These are phyloP conservation scores for Gobiocypris rarus DNA, from an alignment of 2,113 vertebrate species.

Conservation along the genomic window DNA sequence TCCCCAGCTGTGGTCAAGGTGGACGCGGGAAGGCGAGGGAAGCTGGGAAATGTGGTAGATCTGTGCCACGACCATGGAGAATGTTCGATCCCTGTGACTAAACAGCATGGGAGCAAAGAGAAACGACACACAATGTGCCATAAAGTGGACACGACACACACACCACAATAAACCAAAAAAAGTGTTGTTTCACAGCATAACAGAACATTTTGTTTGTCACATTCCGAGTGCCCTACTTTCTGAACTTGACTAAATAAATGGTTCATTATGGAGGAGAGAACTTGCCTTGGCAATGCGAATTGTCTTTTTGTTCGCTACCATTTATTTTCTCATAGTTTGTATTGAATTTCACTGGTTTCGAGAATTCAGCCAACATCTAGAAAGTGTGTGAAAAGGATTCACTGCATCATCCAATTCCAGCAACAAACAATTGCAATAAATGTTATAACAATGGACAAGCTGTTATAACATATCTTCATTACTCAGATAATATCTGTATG, in stretches of 20 bases:
- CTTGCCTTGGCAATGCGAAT: background rate
- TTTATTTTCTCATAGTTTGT: background rate
- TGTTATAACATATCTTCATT: no score
- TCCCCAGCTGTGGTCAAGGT: conserved; percentile 49
- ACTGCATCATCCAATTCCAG: no score
- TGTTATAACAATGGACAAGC: no score
- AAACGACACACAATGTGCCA: conserved; percentile 41
- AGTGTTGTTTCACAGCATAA: conserved; percentile 29
- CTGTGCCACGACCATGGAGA: conserved; percentile 32
- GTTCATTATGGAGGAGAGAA: conserved; percentile 3
- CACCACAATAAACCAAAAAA: conserved; percentile 10
- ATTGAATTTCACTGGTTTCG: no score
- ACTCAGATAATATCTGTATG: no score
- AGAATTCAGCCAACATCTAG: no score
- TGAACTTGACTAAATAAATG: conserved; percentile 25
- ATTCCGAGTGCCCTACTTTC: conserved; percentile 32
- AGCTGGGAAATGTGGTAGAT: conserved; percentile 50
- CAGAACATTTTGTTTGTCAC: conserved; percentile 32
- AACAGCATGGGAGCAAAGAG: conserved; percentile 40
- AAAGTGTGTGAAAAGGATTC: no score
- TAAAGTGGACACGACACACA: conserved; percentile 32
- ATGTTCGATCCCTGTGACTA: conserved; percentile 44
- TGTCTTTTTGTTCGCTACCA: conserved; percentile 3
- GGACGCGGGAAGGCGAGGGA: conserved; percentile 32
- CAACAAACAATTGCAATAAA: no score